A percentile compares a stretch with the other conserved stretches of the same genome.
Evolutionary conservation across 2,113 vertebrate species (phyloP).

Genomic region (Phasianus colchicus): DNA sequence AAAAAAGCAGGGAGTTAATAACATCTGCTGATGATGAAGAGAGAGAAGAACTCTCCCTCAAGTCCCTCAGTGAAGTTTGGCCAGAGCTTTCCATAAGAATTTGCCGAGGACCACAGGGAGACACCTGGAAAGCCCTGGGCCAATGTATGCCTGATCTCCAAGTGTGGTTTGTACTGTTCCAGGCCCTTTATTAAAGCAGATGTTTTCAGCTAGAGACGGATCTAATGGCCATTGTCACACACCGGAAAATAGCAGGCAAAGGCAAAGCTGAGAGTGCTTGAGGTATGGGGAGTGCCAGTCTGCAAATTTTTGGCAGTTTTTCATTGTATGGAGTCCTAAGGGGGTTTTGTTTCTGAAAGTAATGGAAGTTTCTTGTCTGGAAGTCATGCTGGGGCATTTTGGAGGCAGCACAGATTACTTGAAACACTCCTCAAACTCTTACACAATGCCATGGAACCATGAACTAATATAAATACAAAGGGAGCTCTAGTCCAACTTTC

Average conservation of each 20-base stretch:
- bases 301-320: not conserved
- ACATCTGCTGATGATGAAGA: not conserved
- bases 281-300: not conserved
- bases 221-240: not conserved
- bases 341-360: not conserved
- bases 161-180: not conserved
- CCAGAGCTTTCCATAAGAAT: not conserved
- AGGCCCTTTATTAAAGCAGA: not conserved
- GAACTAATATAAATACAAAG: not conserved
- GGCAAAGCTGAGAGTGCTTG: not conserved
- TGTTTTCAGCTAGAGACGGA: not conserved
- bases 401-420: not conserved
- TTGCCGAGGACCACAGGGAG: not conserved
- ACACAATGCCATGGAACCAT: not conserved
- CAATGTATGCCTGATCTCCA: not conserved
- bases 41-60: not conserved
- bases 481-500: not conserved
- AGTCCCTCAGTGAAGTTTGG: not conserved
- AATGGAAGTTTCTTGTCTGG: not conserved
- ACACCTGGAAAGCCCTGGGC: not conserved
- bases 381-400: not conserved
- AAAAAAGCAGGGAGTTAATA: not conserved
- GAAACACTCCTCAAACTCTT: not conserved
- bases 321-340: fast-evolving
- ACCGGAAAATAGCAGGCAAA: not conserved